Evolutionary conservation across 2,888 invertebrate genomes (phyloP).

Genomic region (Stenodera caucasica): DNA sequence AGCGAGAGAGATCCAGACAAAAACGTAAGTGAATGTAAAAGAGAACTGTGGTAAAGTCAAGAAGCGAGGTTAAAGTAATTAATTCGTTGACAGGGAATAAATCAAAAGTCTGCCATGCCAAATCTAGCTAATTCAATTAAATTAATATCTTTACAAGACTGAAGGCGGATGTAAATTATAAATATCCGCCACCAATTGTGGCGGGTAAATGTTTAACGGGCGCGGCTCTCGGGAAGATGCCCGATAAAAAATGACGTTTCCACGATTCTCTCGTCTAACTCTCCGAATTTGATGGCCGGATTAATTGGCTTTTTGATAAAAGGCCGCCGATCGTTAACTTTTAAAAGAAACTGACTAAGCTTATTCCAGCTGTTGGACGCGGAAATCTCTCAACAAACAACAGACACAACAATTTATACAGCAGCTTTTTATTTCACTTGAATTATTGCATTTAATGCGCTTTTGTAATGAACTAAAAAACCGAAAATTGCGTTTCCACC

Average conservation of each 20-base stretch:
- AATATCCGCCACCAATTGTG: constrained; percentile 25
- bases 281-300: not conserved
- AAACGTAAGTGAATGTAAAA: constrained; percentile 17
- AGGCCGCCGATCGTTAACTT: not conserved
- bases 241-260: too few relatives aligned
- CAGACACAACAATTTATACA: not conserved
- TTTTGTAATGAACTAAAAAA: not conserved
- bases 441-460: not conserved
- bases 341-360: not conserved
- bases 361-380: not conserved
- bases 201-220: not conserved
- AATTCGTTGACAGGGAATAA: constrained; percentile 41
- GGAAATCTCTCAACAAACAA: not conserved
- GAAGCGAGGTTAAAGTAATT: constrained; percentile 38
- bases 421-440: not conserved
- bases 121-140: constrained; percentile 44
- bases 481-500: too few relatives aligned
- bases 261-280: not conserved
- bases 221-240: too few relatives aligned
- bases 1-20: too few relatives aligned
- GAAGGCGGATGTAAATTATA: constrained; percentile 36
- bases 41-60: constrained; percentile 30
- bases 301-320: not conserved
- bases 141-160: constrained; percentile 38
- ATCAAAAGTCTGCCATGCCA: constrained; percentile 34